Evolutionary conservation across 2,797 vertebrate genomes (phyloP), one percentile per base, ranked within the genome.

Genomic region (Oophaga sylvatica): DNA sequence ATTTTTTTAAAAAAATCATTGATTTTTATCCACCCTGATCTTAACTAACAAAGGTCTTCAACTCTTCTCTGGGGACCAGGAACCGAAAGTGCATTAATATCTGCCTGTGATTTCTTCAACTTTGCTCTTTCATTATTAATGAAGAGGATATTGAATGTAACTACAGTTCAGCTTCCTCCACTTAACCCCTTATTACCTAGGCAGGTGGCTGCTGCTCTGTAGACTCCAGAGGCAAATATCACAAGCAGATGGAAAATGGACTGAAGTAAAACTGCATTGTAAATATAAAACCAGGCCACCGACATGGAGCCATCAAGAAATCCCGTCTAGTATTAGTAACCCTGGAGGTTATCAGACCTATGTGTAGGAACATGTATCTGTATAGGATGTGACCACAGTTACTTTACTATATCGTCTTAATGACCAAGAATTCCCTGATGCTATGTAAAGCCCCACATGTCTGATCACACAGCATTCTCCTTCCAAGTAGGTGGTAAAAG

Each of bases 81-180:
- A 15, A 29, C 31, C n/a, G 73, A 78, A 29, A 35, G 71, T 60
- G 29, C 71, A 59, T 78, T 70, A 78, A 83, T 80, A 35, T 35
- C 65, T 16, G 56, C 56, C 71, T 59, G 65, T n/a, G 29, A 70
- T 83, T 70, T 20, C 26, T 31, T n/a, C 60, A 75, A 73, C 57
- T 87, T 80, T 62, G 22, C 57, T 59, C 68, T 35, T 84, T 60
- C 16, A 83, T 83, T 84, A 88, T 84, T 88, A 70, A 87, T 87
- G 35, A 73, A 78, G 56, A 77, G 62, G 59, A 68, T 67, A 76
- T 82, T 75, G 70, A 80, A 70, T 76, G 68, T 65, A 76, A 35
- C 59, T 87, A 80, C 84, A 79, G n/a, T n/a, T 65, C 45, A 22
- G 20, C 19, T n/a, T 56, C 26, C 62, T 31, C 41, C 53, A 19